Conservation (phyloP, 2,888 invertebrate genomes). For the Agriopis marginaria region DNA sequence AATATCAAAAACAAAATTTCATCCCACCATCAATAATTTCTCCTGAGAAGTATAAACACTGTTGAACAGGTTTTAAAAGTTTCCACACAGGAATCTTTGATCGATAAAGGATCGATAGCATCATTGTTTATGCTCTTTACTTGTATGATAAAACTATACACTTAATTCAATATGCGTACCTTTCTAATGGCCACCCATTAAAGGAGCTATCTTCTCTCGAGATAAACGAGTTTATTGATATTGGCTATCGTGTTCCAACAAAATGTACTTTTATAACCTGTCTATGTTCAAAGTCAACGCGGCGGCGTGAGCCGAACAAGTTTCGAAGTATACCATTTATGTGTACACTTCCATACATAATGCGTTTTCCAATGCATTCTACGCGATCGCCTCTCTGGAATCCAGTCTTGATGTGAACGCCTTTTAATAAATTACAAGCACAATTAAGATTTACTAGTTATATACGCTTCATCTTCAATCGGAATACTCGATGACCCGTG, state of each 20-base stretch:
- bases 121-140: conserved; percentile 33
- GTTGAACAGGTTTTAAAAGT: conserved; percentile 7
- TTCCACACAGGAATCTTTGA: not conserved
- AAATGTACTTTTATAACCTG: conserved; percentile 67
- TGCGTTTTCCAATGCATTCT: conserved; percentile 73
- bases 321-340: conserved; percentile 62
- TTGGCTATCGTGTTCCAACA: conserved; percentile 62
- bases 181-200: conserved; percentile 62
- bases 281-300: conserved; percentile 66
- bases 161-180: conserved; percentile 37
- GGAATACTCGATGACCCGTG: conserved; percentile 27
- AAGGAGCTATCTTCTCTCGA: conserved; percentile 66
- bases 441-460: conserved; percentile 43
- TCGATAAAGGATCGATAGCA: conserved; percentile 2
- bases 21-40: too few relatives aligned
- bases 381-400: conserved; percentile 63
- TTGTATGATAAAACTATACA: conserved; percentile 24
- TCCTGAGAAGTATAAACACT: not conserved
- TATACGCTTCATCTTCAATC: conserved; percentile 36
- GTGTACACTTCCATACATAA: conserved; percentile 57
- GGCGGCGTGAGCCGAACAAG: conserved; percentile 64
- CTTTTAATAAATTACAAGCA: conserved; percentile 50
- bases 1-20: too few relatives aligned
- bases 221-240: conserved; percentile 74
- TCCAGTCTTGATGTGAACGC: conserved; percentile 55